Conservation (phyloP, 2,888 invertebrate genomes). For the Spodoptera littoralis region DNA sequence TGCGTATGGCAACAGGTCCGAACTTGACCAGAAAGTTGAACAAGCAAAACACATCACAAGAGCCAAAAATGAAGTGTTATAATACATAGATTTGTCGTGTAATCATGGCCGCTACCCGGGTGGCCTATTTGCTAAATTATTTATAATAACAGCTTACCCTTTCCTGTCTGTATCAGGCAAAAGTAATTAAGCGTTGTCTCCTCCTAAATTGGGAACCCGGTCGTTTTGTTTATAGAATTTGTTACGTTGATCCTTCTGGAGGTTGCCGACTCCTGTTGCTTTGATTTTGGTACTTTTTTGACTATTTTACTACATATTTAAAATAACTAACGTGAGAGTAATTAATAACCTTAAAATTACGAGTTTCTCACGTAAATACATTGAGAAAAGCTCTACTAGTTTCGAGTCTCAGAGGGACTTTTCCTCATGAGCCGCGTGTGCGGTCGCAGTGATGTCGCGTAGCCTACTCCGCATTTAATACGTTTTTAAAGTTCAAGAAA, state of each 20-base stretch:
- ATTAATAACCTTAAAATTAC: too few relatives aligned
- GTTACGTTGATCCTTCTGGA: conserved; percentile 49
- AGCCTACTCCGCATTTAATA: neutral
- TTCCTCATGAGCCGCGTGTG: too few relatives aligned
- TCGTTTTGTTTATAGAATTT: conserved; percentile 54
- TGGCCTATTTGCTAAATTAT: conserved; percentile 68
- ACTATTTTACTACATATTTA: neutral
- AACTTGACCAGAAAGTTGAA: conserved; percentile 27
- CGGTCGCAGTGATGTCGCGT: too few relatives aligned
- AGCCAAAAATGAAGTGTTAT: conserved; percentile 35
- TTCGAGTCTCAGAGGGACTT: too few relatives aligned
- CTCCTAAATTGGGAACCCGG: conserved; percentile 61
- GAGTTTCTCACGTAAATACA: too few relatives aligned
- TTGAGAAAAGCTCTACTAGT: too few relatives aligned
- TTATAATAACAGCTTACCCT: conserved; percentile 72
- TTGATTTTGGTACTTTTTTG: conserved; percentile 24
- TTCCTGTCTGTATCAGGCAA: conserved; percentile 67
- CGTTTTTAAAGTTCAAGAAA: neutral
- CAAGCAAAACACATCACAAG: conserved; percentile 10
- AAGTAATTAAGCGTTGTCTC: conserved; percentile 73
- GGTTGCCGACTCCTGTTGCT: conserved; percentile 30
- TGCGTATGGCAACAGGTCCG: conserved; percentile 27
- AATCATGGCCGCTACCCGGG: conserved; percentile 50
- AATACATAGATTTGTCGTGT: conserved; percentile 51
- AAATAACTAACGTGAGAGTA: too few relatives aligned